Evolutionary conservation across 2,113 vertebrate species (phyloP).

Genomic region (Aythya baeri): DNA sequence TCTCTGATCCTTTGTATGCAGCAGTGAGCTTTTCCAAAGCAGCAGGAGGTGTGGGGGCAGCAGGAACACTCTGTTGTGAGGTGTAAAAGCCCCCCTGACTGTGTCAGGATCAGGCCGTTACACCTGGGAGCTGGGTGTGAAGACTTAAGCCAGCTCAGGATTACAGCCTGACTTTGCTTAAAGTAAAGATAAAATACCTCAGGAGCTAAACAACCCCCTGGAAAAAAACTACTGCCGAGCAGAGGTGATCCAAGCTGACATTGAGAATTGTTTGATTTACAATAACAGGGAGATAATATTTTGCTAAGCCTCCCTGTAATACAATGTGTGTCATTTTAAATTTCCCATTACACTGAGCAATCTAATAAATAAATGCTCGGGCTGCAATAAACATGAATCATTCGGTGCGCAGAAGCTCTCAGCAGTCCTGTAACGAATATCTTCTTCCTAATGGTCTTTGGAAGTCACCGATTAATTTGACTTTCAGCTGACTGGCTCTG

Average conservation of each 20-base stretch:
- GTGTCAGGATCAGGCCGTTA: not conserved
- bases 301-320: slow-evolving; percentile 69
- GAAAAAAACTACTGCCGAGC: slow-evolving; percentile 39
- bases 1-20: not conserved
- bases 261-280: slow-evolving; percentile 74
- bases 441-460: slow-evolving; percentile 48
- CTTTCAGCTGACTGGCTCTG: slow-evolving; percentile 47
- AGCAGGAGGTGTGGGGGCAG: not conserved
- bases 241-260: slow-evolving; percentile 63
- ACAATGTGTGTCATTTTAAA: slow-evolving; percentile 70
- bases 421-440: slow-evolving; percentile 41
- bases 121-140: not conserved
- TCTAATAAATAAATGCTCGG: slow-evolving; percentile 69
- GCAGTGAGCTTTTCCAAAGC: not conserved
- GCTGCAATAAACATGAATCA: slow-evolving; percentile 72
- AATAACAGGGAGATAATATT: slow-evolving; percentile 71
- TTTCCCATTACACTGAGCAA: slow-evolving; percentile 67
- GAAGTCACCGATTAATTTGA: slow-evolving; percentile 60
- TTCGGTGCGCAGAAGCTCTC: slow-evolving; percentile 49
- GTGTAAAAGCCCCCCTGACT: not conserved
- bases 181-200: not conserved
- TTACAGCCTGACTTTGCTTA: not conserved
- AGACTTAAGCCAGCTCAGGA: not conserved
- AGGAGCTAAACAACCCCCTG: not conserved
- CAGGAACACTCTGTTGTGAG: not conserved